Conservation (phyloP, 2,888 invertebrate species). For the Amblyteles armatorius region DNA sequence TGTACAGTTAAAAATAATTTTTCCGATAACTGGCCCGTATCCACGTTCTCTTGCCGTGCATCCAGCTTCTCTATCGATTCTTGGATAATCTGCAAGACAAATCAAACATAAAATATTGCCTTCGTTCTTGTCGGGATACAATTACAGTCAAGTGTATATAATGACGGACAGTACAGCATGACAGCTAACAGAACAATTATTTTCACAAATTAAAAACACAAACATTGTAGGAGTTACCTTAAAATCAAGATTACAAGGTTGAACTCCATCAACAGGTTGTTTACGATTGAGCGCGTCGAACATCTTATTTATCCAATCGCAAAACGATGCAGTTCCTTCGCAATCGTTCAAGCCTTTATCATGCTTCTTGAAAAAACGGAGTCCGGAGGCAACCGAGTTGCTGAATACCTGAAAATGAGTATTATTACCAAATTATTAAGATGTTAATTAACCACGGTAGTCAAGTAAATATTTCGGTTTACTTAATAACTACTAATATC, state of each 20-base stretch:
- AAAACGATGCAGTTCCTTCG: constrained; percentile 58
- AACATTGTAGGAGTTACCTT: constrained; percentile 31
- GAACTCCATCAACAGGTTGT: constrained; percentile 35
- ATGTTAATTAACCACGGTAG: not conserved
- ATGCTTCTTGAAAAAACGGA: constrained; percentile 45
- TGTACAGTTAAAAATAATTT: constrained; percentile 59
- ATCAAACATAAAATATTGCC: constrained; percentile 14
- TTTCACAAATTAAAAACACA: not conserved
- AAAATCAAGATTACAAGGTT: constrained; percentile 54
- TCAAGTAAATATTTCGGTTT: not conserved
- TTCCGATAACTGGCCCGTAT: constrained; percentile 49
- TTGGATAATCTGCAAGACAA: constrained; percentile 54
- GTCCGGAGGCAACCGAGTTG: constrained; percentile 56
- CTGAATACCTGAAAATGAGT: constrained; percentile 56
- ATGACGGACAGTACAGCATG: not conserved
- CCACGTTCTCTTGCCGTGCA: constrained; percentile 62
- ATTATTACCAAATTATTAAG: not conserved
- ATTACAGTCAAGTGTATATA: not conserved
- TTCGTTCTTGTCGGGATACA: not conserved
- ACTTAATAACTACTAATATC: not conserved
- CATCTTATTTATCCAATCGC: constrained; percentile 60
- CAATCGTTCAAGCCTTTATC: constrained; percentile 54
- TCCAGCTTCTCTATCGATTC: constrained; percentile 60
- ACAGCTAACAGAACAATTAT: not conserved
- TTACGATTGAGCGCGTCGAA: constrained; percentile 65